Evolutionary conservation across 2,888 invertebrate genomes (phyloP), one percentile per base, ranked within the genome.

Genomic region (Pandemis cinnamomeana): DNA sequence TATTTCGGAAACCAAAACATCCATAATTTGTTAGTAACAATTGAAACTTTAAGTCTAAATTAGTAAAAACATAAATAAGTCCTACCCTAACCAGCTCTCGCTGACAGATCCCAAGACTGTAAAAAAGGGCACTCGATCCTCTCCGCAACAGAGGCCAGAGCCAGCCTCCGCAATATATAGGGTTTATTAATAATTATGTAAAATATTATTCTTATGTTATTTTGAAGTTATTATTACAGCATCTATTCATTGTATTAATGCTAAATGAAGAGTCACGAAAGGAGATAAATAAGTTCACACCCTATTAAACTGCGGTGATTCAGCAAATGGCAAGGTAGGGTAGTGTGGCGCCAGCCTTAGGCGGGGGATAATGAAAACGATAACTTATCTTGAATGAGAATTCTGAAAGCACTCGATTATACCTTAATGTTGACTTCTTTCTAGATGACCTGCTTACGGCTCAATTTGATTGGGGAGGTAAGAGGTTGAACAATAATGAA

Each of bases 241-340:
- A 55, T 55, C 53, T 20, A 36, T 61, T 61, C n/a, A n/a, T 42
- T 13, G 7, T 61, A 42, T 61, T n/a, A 41, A 7, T 42, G 76
- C 76, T 75, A 77, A 78, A 79, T 77, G 75, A 78, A 77, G 80
- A 78, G 77, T 79, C 79, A 71, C 70, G 71, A 75, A 69, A 63
- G 80, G 78, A 83, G 86, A 88, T 89, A 88, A 86, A 87, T 87
- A 87, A 85, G 87, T 89, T 89, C 87, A 87, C 90, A 88, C 88
- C 84, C 86, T 89, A 90, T 91, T 91, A 89, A 83, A 80, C 81
- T 72, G 80, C 80, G 81, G 85, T 90, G 91, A 91, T 85, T 91
- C 91, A 89, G 89, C 91, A 85, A 84, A 85, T 82, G 82, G 80
- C 76, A 76, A 51, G 46, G 72, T 46, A 46, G 72, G 71, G 70